phyloP scores from a whole-genome alignment of 2,888 invertebrate genomes.

The Hydraecia micacea region DNA sequence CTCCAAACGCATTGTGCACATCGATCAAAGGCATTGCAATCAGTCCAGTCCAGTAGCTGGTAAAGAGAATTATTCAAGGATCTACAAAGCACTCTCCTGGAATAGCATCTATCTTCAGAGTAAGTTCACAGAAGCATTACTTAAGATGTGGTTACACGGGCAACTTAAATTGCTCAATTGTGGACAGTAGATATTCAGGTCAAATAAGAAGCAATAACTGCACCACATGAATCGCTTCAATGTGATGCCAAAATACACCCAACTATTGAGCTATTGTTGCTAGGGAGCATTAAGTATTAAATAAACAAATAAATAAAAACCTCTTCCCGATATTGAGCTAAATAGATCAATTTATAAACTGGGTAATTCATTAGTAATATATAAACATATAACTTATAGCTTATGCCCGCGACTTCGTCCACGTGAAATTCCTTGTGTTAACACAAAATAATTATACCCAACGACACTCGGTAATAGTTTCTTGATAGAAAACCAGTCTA shows the following conservation, averaged over 20 bases:
- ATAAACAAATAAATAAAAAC: too few species aligned
- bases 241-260: neutral
- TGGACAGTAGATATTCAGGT: too few species aligned
- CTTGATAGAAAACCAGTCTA: neutral
- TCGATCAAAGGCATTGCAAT: slow-evolving; percentile 31
- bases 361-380: neutral
- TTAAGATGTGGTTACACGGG: neutral
- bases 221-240: neutral
- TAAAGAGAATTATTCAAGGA: slow-evolving; percentile 20
- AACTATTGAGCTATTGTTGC: neutral
- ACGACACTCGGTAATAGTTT: neutral
- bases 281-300: too few species aligned
- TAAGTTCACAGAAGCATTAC: slow-evolving; percentile 5
- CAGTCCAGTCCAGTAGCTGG: neutral
- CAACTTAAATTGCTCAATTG: neutral
- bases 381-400: neutral
- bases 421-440: neutral
- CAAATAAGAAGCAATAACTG: too few species aligned
- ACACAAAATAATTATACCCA: neutral
- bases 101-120: slow-evolving; percentile 10
- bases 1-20: neutral
- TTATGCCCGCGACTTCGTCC: neutral
- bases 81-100: slow-evolving; percentile 14
- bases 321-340: neutral
- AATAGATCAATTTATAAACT: neutral